Evolutionary conservation across 2,797 vertebrate species (phyloP).

Genomic region (Pseudomugil tenellus): DNA sequence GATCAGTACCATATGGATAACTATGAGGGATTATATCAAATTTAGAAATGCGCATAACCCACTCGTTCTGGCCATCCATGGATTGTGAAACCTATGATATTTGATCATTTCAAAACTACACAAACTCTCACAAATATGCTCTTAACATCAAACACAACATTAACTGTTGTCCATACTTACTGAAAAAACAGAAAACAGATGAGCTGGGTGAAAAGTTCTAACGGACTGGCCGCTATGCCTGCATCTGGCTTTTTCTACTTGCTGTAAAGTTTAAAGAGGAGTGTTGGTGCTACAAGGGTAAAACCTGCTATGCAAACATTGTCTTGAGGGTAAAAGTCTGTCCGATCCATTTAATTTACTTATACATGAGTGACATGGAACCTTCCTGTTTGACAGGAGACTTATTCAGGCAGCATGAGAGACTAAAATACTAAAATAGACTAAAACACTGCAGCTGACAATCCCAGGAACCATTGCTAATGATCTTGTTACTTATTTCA

Average conservation of each 20-base stretch:
- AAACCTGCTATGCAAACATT: too few species aligned
- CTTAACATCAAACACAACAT: neutral
- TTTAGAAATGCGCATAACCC: neutral
- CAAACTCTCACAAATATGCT: neutral
- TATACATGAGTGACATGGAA: too few species aligned
- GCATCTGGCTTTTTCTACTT: too few species aligned
- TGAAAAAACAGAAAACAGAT: neutral
- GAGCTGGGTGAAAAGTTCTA: too few species aligned
- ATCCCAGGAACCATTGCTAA: too few species aligned
- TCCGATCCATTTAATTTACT: too few species aligned
- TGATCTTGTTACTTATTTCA: too few species aligned
- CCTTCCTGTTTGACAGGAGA: neutral
- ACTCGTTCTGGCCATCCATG: neutral
- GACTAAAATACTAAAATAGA: conserved; percentile 1
- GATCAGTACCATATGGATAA: neutral
- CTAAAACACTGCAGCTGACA: neutral
- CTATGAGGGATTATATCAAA: neutral
- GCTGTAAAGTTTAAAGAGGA: too few species aligned
- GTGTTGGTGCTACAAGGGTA: too few species aligned
- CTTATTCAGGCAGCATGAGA: conserved; percentile 6
- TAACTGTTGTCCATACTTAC: neutral
- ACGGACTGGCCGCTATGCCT: too few species aligned
- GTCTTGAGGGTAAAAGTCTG: too few species aligned
- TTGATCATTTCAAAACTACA: neutral
- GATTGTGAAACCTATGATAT: neutral